Percentiles rank a stretch among this genome's conserved stretches.
These are phyloP conservation scores for Cynopterus brachyotis DNA, from an alignment of 2,113 vertebrate species.

Conservation along the genomic window DNA sequence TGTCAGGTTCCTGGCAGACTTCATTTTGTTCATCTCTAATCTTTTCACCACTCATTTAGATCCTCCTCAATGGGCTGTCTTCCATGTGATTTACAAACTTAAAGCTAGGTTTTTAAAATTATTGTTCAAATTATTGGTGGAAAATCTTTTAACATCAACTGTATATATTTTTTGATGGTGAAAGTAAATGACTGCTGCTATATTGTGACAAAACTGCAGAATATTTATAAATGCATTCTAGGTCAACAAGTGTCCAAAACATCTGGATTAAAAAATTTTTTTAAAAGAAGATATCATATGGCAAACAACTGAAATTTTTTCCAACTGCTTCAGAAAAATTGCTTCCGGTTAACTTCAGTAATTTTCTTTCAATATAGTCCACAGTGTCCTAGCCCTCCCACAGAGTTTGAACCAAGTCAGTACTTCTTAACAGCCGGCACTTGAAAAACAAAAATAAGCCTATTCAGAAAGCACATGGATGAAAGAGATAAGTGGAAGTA, in stretches of 20 bases:
- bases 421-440: conserved; percentile 24
- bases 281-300: not conserved
- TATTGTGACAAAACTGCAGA: conserved; percentile 45
- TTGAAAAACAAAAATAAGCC: conserved; percentile 40
- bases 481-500: not conserved
- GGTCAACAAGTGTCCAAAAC: conserved; percentile 22
- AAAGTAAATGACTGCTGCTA: not conserved
- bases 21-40: not conserved
- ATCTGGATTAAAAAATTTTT: conserved; percentile 30
- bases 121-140: not conserved
- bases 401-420: conserved; percentile 52
- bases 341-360: conserved; percentile 41
- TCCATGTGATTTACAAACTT: not conserved
- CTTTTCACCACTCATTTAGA: not conserved
- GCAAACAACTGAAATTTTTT: not conserved
- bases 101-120: not conserved
- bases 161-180: conserved; percentile 25
- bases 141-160: not conserved
- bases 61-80: not conserved
- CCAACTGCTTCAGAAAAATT: conserved; percentile 6
- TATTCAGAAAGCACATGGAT: not conserved
- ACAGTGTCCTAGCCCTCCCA: conserved; percentile 10
- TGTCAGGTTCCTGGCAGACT: not conserved
- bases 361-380: conserved; percentile 52
- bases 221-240: conserved; percentile 24